Evolutionary conservation across 2,113 vertebrate species (phyloP).

Genomic region (Eolophus roseicapilla): DNA sequence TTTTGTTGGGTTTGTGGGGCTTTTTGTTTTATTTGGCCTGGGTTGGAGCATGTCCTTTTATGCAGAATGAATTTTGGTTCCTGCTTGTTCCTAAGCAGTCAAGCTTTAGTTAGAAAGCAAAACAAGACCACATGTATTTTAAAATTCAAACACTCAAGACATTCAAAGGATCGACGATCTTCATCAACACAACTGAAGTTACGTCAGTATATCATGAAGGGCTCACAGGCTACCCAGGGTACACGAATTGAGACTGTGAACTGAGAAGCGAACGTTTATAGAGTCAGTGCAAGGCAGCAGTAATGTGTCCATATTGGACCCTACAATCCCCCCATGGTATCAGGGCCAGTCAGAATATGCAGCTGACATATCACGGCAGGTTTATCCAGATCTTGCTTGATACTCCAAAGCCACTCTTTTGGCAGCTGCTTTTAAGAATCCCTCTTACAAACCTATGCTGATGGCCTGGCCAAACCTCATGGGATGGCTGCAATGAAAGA

Average conservation of each 20-base stretch:
- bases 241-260: neutral
- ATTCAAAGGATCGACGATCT: neutral
- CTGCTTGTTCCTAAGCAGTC: slow-evolving; percentile 16
- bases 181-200: neutral
- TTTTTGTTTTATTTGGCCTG: neutral
- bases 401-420: neutral
- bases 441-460: neutral
- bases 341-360: neutral
- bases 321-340: neutral
- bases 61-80: neutral
- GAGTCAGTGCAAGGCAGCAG: neutral
- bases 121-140: slow-evolving; percentile 43
- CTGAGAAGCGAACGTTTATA: neutral
- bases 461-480: neutral
- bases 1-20: neutral
- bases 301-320: neutral
- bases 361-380: neutral
- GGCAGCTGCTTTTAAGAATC: neutral
- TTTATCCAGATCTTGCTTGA: neutral
- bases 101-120: slow-evolving; percentile 19
- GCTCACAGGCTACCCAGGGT: neutral
- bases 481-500: neutral
- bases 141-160: neutral
- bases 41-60: neutral
- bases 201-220: neutral